Evolutionary conservation across 2,113 vertebrate species (phyloP).

Genomic region (Ondatra zibethicus): DNA sequence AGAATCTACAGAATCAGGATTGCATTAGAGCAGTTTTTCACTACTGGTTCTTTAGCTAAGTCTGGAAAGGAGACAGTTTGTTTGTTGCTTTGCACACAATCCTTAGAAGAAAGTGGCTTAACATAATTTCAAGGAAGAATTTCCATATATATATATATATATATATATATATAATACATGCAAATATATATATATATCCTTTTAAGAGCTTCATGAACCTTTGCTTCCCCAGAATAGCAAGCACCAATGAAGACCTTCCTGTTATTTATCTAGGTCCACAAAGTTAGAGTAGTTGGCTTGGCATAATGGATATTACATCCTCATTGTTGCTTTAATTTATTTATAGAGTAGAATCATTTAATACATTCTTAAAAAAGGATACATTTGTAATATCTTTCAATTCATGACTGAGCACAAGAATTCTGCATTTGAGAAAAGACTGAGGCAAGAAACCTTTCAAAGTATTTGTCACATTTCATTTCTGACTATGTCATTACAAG

Average conservation of each 20-base stretch:
- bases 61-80: neutral
- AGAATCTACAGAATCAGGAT: neutral
- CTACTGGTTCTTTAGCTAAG: neutral
- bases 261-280: neutral
- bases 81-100: neutral
- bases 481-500: too few relatives aligned
- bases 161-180: too few relatives aligned
- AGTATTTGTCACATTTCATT: neutral
- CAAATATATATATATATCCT: neutral
- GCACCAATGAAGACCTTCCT: neutral
- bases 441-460: neutral
- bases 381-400: neutral
- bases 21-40: neutral
- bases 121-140: slow-evolving; percentile 30
- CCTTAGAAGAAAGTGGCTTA: neutral
- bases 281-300: neutral
- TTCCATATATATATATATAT: too few relatives aligned
- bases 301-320: neutral
- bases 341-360: neutral
- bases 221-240: neutral
- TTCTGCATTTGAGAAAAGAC: neutral
- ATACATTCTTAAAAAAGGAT: neutral
- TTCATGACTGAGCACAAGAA: neutral
- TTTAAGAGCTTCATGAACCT: neutral
- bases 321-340: neutral